Evolutionary conservation across 1,140 invertebrate species (phyloP), one percentile per base, ranked within the genome.

Genomic region (Lethrus apterus): DNA sequence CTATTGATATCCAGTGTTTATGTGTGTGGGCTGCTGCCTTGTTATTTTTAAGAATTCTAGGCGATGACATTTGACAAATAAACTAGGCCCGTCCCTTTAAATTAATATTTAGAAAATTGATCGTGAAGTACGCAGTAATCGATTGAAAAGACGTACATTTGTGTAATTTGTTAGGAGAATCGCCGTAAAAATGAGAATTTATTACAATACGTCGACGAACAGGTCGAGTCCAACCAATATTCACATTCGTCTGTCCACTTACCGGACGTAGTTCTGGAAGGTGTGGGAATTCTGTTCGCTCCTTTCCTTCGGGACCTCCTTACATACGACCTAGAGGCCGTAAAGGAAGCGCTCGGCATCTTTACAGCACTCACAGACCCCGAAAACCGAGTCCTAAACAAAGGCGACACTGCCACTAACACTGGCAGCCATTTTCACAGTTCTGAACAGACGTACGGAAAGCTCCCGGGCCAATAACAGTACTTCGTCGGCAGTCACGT

Each of bases 301-400:
- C 82, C 84, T 84, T 88, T 89, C 74, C 86, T 81, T 64, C 85
- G 75, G 59, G 86, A 89, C 71, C 84, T 77, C 64, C 86, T 78
- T 59, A 86, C 81, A 75, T 87, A 89, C 71, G 83, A 86, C 73
- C 85, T 79, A 66, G 84, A 85, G 68, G 85, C 84, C 63, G 84
- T 86, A 73, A 88, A 89, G 65, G 85, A 88, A 69, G 86, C 86
- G 77, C 86, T 89, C 75, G 86, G 86, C 86, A 89, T 89, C 75
- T 81, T 87, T 54, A 50, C 50, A 42, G 48, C 44, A 43, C 54
- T 46, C 50, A 42, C 44, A 40, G 36, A 50, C 26, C 51, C 33
- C 34, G 13, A 47, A 56, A 60, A 72, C 69, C 67, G 58, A 67
- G 63, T 63, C 57, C 72, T 77, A 78, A 77, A 78, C 75, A 78